Evolutionary conservation across 2,888 invertebrate genomes (phyloP).

Genomic region (Microplitis deprimator): DNA sequence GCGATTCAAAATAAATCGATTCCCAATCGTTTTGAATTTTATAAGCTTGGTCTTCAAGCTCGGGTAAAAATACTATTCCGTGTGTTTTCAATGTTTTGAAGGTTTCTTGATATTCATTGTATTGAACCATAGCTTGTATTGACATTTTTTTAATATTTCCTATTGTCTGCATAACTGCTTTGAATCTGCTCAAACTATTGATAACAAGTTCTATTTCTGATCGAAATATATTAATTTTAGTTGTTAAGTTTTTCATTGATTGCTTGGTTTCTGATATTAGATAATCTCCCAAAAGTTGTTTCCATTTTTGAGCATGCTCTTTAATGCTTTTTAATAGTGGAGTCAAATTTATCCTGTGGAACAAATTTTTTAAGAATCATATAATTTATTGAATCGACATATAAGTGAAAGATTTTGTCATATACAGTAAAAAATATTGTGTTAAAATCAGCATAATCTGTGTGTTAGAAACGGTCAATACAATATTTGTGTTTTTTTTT

Average conservation of each 20-base stretch:
- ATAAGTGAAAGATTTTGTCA: too few relatives aligned
- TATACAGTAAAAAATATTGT: too few relatives aligned
- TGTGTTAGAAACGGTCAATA: too few relatives aligned
- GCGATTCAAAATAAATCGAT: conserved; percentile 78
- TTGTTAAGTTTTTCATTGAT: conserved; percentile 80
- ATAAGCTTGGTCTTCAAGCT: conserved; percentile 75
- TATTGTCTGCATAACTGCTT: conserved; percentile 88
- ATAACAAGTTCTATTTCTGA: conserved; percentile 83
- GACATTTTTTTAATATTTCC: conserved; percentile 82
- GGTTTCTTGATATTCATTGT: conserved; percentile 78
- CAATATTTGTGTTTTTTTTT: too few relatives aligned
- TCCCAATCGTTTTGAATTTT: conserved; percentile 81
- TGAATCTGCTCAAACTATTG: conserved; percentile 85
- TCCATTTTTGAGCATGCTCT: conserved; percentile 86
- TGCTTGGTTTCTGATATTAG: conserved; percentile 79
- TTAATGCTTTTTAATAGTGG: conserved; percentile 81
- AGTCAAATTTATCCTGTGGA: conserved; percentile 77
- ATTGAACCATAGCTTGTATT: conserved; percentile 84
- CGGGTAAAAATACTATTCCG: conserved; percentile 76
- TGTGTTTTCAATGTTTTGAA: conserved; percentile 84
- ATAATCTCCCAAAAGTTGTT: conserved; percentile 80
- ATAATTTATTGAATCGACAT: not conserved
- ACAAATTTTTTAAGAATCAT: not conserved
- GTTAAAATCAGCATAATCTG: too few relatives aligned
- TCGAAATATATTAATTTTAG: conserved; percentile 78